A percentile compares a stretch with the other conserved stretches of the same genome.
These are phyloP conservation scores for Rhimphoctona megacephalus DNA, from an alignment of 2,888 invertebrate species.

Conservation along the genomic window DNA sequence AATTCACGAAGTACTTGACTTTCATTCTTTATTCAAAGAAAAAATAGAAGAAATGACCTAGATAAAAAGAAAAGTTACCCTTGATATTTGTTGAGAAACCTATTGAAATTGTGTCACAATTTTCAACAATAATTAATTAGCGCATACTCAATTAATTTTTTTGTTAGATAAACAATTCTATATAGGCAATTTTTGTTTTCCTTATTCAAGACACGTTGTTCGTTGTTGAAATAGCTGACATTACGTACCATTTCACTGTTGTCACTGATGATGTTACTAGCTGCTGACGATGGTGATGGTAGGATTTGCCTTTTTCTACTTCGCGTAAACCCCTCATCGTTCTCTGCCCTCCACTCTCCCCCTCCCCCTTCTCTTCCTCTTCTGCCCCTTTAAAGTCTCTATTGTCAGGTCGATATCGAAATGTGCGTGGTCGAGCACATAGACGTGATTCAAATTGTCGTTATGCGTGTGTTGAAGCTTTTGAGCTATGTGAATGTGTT, in stretches of 20 bases:
- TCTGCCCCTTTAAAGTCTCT: conserved; percentile 37
- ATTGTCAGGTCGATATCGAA: conserved; percentile 59
- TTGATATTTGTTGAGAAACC: too few species aligned
- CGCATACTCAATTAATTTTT: neutral
- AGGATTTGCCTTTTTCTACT: conserved; percentile 35
- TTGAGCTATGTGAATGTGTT: conserved; percentile 27
- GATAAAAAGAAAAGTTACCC: neutral
- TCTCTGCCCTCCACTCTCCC: neutral
- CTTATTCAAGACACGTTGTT: conserved; percentile 1
- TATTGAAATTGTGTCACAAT: too few species aligned
- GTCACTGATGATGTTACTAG: conserved; percentile 46
- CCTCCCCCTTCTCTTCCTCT: neutral
- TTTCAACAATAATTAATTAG: neutral
- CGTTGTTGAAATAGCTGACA: conserved; percentile 24
- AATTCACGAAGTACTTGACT: neutral
- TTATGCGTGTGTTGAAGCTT: conserved; percentile 35
- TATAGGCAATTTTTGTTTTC: neutral
- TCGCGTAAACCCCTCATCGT: conserved; percentile 1
- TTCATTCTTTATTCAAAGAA: neutral
- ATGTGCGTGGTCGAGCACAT: conserved; percentile 51
- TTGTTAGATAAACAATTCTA: neutral
- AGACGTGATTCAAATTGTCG: conserved; percentile 48
- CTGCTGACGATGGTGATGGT: conserved; percentile 40
- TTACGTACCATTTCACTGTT: conserved; percentile 32
- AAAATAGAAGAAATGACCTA: neutral